Base-by-base conservation (phyloP, 2,888 invertebrate genomes). In the Malacosoma neustria region DNA sequence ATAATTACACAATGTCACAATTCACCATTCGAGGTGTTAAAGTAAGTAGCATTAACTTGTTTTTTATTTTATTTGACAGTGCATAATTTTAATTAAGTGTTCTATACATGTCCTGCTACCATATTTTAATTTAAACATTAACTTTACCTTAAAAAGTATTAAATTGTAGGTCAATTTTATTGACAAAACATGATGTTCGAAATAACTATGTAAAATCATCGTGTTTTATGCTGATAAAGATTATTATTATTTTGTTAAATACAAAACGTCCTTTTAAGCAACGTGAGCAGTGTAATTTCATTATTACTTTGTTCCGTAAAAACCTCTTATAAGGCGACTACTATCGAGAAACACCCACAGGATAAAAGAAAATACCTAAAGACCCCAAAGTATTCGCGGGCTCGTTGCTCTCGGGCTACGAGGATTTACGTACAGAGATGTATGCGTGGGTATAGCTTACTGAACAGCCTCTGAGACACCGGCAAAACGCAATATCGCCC, bases 401-500 rank as follows among this genome's bases (percentile, higher is more conserved):
- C 72, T 73, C 74, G 59, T 58, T 61, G 71, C 66, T 60, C 70
- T 54, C 57, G 46, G 40, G 45, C 54, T 38, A 51, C 49, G 53
- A 57, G 58, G 67, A 69, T 70, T 70, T 70, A 67, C 66, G 65
- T 68, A 67, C 62, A 22, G 22, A 22, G 22, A 22, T 22, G 22
- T 22, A 66, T 63, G 63, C 54, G 48, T 45, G 48, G 46, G 49
- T 72, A 72, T 72, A 72, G 71, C 72, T 72, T 67, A 69, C 70
- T 56, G 59, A 72, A 72, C 64, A 70, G 66, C 67, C 67, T 75
- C 65, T 61, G 68, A 77, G 79, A 74, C 73, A 77, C 73, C 73
- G 77, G 75, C 72, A 75, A 73, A 82, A 81, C 81, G 80, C 76
- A 84, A 84, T 85, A 85, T 82, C 79, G 77, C 75, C 72, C 75